A percentile compares a stretch with the other conserved stretches of the same genome.
phyloP scores from a whole-genome alignment of 1,140 invertebrate genomes.

The Frieseomelitta varia region DNA sequence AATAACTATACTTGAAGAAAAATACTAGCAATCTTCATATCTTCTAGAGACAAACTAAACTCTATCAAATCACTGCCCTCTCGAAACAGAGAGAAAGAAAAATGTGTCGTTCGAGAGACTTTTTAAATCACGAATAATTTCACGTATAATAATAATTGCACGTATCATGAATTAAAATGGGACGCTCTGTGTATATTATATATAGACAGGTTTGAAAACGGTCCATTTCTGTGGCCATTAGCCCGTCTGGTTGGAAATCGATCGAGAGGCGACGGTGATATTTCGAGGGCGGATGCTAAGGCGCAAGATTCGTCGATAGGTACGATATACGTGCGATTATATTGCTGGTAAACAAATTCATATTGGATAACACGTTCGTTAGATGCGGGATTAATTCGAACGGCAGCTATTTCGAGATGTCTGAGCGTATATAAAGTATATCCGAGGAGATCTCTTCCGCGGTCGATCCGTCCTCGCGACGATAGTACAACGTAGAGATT shows the following conservation, averaged over 20 bases:
- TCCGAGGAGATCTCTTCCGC: slow-evolving; percentile 46
- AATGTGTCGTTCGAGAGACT: too few species aligned
- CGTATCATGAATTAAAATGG: too few species aligned
- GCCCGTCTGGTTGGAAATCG: neutral
- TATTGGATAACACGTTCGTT: neutral
- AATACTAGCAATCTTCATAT: too few species aligned
- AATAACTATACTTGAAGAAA: too few species aligned
- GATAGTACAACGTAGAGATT: slow-evolving; percentile 49
- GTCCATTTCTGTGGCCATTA: neutral
- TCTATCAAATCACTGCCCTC: too few species aligned
- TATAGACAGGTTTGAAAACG: neutral
- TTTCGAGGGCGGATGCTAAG: neutral
- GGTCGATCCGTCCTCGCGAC: slow-evolving; percentile 28
- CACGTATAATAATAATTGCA: too few species aligned
- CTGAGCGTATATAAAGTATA: neutral
- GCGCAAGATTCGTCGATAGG: neutral
- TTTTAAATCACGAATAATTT: too few species aligned
- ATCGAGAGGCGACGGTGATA: neutral
- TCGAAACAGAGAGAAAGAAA: too few species aligned
- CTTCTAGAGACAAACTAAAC: too few species aligned
- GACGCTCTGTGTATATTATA: too few species aligned
- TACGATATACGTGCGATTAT: neutral
- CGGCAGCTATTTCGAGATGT: neutral
- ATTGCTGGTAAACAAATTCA: neutral
- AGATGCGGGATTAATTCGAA: neutral